Evolutionary conservation across 2,113 vertebrate genomes (phyloP), one percentile per base, ranked within the genome.

Genomic region (Odontophorus gujanensis): DNA sequence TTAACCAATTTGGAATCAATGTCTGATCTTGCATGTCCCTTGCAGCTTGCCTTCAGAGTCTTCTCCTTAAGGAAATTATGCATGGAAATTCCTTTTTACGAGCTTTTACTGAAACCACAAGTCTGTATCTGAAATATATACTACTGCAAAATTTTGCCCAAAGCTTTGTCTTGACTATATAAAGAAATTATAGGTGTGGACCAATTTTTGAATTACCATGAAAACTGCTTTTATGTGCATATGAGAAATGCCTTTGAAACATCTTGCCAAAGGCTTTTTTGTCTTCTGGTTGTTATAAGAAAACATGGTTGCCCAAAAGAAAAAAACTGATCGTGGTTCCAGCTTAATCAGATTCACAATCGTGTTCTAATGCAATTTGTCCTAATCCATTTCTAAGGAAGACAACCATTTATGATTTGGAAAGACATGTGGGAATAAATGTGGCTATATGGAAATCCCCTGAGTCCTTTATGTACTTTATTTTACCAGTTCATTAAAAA

Each of bases 331-430:
- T 98, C 98, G 97, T 98, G 98, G 98, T 98, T 98, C 97, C 97
- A 98, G 98, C 98, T 98, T 99, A 99, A 99, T 99, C 99, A 98
- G 98, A 99, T 99, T 99, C 98, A 98, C 98, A 98, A 98, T 99
- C 98, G 97, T 98, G 98, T 98, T 98, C 97, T 99, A 99, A 99
- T 99, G 98, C 97, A 98, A 99, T 99, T 98, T 99, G 98, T 98
- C 98, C 98, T 99, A 98, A 99, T 99, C 98, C 98, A 98, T 98
- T 99, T 98, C 98, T 98, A 97, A 98, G 98, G 98, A 98, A 99
- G 98, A 99, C 98, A 99, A 99, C 98, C 98, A 98, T 98, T 99
- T 98, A 98, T 98, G 98, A 99, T 98, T 99, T 98, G 97, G 98
- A 98, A 98, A 98, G 98, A 98, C 97, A 36, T 98, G 98, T 98